Evolutionary conservation across 2,888 invertebrate species (phyloP), one percentile per base, ranked within the genome.

Genomic region (Hypena proboscidalis): DNA sequence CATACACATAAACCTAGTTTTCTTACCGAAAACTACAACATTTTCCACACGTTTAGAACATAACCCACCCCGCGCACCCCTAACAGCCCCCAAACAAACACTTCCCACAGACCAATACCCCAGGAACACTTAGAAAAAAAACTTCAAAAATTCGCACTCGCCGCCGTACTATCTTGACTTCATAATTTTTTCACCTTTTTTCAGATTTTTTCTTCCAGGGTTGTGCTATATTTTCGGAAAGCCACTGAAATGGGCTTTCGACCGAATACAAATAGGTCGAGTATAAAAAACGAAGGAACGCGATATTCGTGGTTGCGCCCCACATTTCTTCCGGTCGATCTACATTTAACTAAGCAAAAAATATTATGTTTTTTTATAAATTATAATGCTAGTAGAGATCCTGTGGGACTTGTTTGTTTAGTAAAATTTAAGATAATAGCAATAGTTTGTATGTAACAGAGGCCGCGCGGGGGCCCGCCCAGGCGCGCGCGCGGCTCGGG

Each of bases 1-100:
- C 77, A 75, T 77, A 78, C 76, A 80, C 77, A 75, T 77, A 78
- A 77, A 80, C 80, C 67, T 68, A 70, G 70, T 77, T 77, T 79
- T 79, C 76, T 76, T 70, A 74, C 67, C 63, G 78, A 78, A 83
- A 83, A 74, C 70, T 61, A 58, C 58, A 62, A 67, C 60, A 79
- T 87, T 86, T 82, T 87, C 77, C 81, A 77, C 68, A 83, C 53
- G 70, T 88, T 90, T 83, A 85, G 73, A 74, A 73, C 68, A 59
- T 67, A 66, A 44, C 43, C 58, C 58, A 59, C 75, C 80, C 68
- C 83, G 88, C 89, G 87, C 89, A 87, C 32, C 29, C 51, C 55
- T 59, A 60, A 72, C 45, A 58, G 65, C 45, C 53, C 45, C 50
- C 34, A 32, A 53, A 39, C 51, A 15, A 43, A 35, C 39, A 55